Base-by-base conservation (phyloP, 2,888 invertebrate genomes). In the Ennomos erosarius region DNA sequence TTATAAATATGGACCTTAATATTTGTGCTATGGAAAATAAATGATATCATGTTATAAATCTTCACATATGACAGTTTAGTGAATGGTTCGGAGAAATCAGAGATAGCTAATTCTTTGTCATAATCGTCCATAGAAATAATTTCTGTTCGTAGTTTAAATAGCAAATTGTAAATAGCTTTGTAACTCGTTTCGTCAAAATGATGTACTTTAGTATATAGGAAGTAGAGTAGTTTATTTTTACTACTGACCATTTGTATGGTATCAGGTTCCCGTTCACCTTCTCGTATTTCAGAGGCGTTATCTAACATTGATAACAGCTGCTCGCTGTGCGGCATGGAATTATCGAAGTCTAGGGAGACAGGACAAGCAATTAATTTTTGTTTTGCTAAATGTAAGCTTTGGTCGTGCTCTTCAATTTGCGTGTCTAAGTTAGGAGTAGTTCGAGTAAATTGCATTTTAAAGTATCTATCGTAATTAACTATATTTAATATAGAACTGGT, bases 201-300 rank as follows among this genome's bases (percentile, higher is more conserved):
- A 44, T 67, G 62, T 49, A 59, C 47, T 47, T 62, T 64, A 12
- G 57, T 59, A 44, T 37, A 66, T 12, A 61, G 13, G n/a, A 58
- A 59, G 49, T 48, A 65, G n/a, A 50, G 55, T 10, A 10, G 45
- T 54, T 59, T 60, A 13, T 42, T 16, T 13, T 8, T 42, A 9
- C 8, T 9, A 13, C 9, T 42, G 12, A 42, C 42, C n/a, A 11
- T 10, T n/a, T 42, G 42, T 8, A 42, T 3, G 42, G 42, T 42
- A 16, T 42, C 39, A 39, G n/a, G 39, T 39, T 39, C 39, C 9
- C 39, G 16, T 16, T 42, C 42, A 6, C 13, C 9, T 42, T 12
- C 8, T 16, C 9, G 42, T 9, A 13, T 13, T 9, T 12, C 16
- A 10, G 12, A 12, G 8, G 12, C 8, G n/a, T 42, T 42, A n/a